Evolutionary conservation across 1,140 invertebrate species (phyloP).

Genomic region (Penaeus chinensis): DNA sequence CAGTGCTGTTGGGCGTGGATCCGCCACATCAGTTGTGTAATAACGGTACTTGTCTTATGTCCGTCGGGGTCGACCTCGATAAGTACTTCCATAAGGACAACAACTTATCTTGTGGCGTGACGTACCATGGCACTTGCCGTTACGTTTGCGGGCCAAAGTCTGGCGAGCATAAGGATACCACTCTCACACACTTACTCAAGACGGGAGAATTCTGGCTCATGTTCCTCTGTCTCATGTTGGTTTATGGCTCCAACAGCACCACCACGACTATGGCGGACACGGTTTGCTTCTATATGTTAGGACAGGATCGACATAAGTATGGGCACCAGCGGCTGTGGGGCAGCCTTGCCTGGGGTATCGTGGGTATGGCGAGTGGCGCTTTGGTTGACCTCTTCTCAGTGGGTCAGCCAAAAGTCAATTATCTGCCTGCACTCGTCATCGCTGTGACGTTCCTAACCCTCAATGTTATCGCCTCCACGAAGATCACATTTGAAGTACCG

Average conservation of each 20-base stretch:
- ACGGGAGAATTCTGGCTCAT: slow-evolving; percentile 57
- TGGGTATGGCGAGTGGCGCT: slow-evolving; percentile 32
- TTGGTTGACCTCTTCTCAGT: slow-evolving; percentile 42
- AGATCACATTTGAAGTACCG: slow-evolving; percentile 26
- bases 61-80: no score
- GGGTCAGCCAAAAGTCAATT: slow-evolving; percentile 21
- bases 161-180: background rate
- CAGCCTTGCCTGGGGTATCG: slow-evolving; percentile 49
- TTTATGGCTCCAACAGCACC: slow-evolving; percentile 44
- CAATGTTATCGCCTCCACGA: slow-evolving; percentile 17
- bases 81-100: no score
- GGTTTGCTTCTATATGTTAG: slow-evolving; percentile 52
- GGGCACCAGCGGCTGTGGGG: slow-evolving; percentile 54
- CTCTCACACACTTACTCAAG: background rate
- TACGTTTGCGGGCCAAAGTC: no score
- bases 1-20: no score
- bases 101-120: no score
- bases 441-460: slow-evolving; percentile 30
- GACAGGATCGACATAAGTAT: slow-evolving; percentile 43
- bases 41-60: no score
- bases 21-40: no score
- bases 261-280: slow-evolving; percentile 58
- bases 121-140: no score
- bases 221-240: slow-evolving; percentile 37
- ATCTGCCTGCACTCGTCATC: slow-evolving; percentile 37